A percentile compares a stretch with the other conserved stretches of the same genome.
Conservation (phyloP, 2,888 invertebrate species). For the Drepanosiphum platanoidis region DNA sequence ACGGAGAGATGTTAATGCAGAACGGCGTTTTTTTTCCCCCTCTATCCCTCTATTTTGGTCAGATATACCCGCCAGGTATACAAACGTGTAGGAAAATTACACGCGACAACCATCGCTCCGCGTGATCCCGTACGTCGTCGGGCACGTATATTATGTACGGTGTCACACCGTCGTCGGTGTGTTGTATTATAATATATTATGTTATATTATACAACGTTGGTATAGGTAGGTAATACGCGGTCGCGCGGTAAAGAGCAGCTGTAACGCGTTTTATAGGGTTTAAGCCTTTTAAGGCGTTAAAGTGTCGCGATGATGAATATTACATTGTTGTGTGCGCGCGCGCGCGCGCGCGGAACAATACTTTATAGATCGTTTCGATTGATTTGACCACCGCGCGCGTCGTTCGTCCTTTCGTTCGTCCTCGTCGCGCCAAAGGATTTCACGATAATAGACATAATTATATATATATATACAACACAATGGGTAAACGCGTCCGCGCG, state of each 20-base stretch:
- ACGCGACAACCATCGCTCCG: neutral
- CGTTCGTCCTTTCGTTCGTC: neutral
- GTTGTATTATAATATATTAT: no score
- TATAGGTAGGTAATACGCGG: neutral
- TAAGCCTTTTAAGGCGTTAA: slow-evolving; percentile 26
- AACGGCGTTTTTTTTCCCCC: slow-evolving; percentile 20
- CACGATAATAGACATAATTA: neutral
- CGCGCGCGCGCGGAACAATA: slow-evolving; percentile 24
- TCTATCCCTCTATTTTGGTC: slow-evolving; percentile 22
- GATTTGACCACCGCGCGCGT: neutral
- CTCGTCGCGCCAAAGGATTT: neutral
- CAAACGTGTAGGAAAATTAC: slow-evolving; percentile 31
- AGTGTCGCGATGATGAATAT: slow-evolving; percentile 40
- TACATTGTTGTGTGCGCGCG: no score
- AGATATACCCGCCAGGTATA: neutral
- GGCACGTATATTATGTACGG: neutral
- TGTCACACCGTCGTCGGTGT: neutral
- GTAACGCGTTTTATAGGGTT: neutral
- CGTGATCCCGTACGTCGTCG: no score
- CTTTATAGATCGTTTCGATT: slow-evolving; percentile 17
- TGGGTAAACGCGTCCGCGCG: neutral
- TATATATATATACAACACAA: no score
- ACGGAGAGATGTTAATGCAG: slow-evolving; percentile 7
- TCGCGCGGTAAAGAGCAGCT: slow-evolving; percentile 30
- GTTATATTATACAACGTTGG: neutral